These are phyloP conservation scores for Orestias chungarensis DNA, from an alignment of 2,797 vertebrate genomes.

Conservation along the genomic window DNA sequence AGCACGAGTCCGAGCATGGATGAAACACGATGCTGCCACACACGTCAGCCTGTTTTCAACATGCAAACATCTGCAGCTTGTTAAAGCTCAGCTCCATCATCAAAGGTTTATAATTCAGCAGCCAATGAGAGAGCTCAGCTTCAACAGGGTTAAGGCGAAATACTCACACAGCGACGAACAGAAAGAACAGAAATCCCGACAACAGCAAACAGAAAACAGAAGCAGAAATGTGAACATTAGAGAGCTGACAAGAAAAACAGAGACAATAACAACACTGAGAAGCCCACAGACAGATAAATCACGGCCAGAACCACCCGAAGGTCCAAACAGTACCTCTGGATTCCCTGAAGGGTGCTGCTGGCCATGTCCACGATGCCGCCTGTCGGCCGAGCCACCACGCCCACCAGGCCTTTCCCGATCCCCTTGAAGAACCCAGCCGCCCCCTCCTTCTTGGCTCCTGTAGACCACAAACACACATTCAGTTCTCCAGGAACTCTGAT, in stretches of 20 bases:
- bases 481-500: too few relatives aligned
- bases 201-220: conserved; percentile 68
- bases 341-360: conserved; percentile 97
- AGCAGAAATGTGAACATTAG: conserved; percentile 71
- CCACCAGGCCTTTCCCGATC: conserved; percentile 95
- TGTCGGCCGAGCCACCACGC: conserved; percentile 91
- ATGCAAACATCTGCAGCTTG: conserved; percentile 44
- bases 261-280: conserved; percentile 38
- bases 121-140: conserved; percentile 43
- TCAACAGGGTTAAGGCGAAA: conserved; percentile 41
- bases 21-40: conserved; percentile 73
- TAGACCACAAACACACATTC: too few relatives aligned
- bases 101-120: background rate
- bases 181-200: conserved; percentile 52
- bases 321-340: conserved; percentile 87
- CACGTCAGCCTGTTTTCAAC: conserved; percentile 55
- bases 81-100: conserved; percentile 39
- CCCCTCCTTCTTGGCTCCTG: conserved; percentile 96
- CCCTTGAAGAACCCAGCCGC: conserved; percentile 98
- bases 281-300: conserved; percentile 32
- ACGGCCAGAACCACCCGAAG: background rate
- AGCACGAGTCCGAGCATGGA: conserved; percentile 39
- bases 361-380: conserved; percentile 98
- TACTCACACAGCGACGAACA: conserved; percentile 69
- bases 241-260: conserved; percentile 62